A percentile compares a stretch with the other conserved stretches of the same genome.
Evolutionary conservation across 2,888 invertebrate species (phyloP).

Genomic region (Nemapogon koenigi): DNA sequence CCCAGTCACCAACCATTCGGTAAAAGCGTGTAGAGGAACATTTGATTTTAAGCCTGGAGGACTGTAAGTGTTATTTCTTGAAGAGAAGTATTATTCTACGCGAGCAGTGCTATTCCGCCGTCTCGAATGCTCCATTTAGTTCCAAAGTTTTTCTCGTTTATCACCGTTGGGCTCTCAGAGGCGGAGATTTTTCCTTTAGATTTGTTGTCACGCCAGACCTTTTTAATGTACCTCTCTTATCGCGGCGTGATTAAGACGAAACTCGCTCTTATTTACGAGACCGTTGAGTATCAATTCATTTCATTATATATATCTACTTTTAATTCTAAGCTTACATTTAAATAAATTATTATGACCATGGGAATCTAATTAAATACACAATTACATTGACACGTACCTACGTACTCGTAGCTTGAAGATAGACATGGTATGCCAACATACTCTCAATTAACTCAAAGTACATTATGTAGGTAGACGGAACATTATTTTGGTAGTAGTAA

Average conservation of each 20-base stretch:
- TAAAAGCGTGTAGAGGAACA: constrained; percentile 26
- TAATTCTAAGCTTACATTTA: too few relatives aligned
- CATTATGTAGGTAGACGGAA: too few relatives aligned
- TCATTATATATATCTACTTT: too few relatives aligned
- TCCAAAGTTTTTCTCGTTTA: constrained; percentile 66
- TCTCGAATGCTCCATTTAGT: constrained; percentile 65
- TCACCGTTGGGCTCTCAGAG: constrained; percentile 63
- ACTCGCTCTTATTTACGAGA: constrained; percentile 29
- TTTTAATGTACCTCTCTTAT: constrained; percentile 62
- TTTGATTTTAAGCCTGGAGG: constrained; percentile 65
- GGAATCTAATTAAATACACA: too few relatives aligned
- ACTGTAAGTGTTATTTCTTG: constrained; percentile 63
- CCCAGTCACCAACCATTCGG: background rate
- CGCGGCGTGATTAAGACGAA: constrained; percentile 51
- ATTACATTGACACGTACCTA: too few relatives aligned
- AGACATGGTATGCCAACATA: too few relatives aligned
- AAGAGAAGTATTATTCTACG: constrained; percentile 62
- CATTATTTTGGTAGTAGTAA: too few relatives aligned
- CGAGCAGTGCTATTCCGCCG: constrained; percentile 57
- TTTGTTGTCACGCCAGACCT: constrained; percentile 67
- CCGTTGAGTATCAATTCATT: constrained; percentile 7
- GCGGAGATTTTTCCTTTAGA: constrained; percentile 65
- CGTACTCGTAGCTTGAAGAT: too few relatives aligned
- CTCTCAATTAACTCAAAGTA: too few relatives aligned
- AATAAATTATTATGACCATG: too few relatives aligned